Evolutionary conservation across 2,113 vertebrate species (phyloP).

Genomic region (Pagrus major): DNA sequence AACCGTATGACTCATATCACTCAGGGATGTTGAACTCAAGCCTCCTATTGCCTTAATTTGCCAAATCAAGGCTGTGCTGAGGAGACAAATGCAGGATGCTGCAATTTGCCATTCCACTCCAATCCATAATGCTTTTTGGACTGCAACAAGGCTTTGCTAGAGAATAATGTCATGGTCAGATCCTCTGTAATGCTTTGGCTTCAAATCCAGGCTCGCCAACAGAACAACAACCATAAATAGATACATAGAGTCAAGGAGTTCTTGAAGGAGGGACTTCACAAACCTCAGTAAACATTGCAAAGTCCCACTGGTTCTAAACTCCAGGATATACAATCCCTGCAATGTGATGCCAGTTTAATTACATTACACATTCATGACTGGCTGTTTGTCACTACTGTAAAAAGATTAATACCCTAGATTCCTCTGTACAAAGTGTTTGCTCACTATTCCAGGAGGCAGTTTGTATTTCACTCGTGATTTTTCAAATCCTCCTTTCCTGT

Average conservation of each 20-base stretch:
- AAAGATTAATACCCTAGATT: background rate
- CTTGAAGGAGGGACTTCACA: background rate
- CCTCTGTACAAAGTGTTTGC: background rate
- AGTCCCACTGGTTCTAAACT: background rate
- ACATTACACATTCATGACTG: background rate
- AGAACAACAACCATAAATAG: background rate
- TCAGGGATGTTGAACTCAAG: slow-evolving; percentile 12
- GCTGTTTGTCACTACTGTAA: background rate
- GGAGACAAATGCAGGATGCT: slow-evolving; percentile 4
- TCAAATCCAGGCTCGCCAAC: slow-evolving; percentile 19
- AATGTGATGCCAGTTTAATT: background rate
- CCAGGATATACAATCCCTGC: background rate
- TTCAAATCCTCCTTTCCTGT: background rate
- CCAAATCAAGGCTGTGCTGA: slow-evolving; percentile 11
- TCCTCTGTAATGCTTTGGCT: background rate
- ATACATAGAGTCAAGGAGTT: background rate
- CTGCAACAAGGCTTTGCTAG: background rate
- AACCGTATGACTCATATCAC: slow-evolving; percentile 5
- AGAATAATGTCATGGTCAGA: background rate
- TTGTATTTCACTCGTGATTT: background rate
- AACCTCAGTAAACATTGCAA: background rate
- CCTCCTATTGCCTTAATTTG: slow-evolving; percentile 43
- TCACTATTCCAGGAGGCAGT: background rate
- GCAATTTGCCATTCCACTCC: slow-evolving; percentile 20
- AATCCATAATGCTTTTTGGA: slow-evolving; percentile 7